phyloP scores from a whole-genome alignment of 2,888 invertebrate species.

The Lamproptera curius region DNA sequence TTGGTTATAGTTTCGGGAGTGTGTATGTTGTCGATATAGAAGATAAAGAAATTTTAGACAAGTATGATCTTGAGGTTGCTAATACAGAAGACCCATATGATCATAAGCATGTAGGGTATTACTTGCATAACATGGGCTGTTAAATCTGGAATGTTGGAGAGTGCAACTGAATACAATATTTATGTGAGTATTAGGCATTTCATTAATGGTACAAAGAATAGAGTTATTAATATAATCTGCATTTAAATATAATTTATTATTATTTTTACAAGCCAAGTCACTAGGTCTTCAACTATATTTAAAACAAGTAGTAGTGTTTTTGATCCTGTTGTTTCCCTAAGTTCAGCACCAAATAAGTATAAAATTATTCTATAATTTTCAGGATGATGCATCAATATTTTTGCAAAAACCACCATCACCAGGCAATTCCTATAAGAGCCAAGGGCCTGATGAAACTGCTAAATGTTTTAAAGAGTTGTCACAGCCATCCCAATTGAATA shows the following conservation, averaged over 20 bases:
- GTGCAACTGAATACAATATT: conserved; percentile 61
- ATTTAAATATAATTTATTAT: no score
- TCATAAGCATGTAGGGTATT: conserved; percentile 78
- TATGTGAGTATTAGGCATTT: conserved; percentile 69
- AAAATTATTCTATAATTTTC: no score
- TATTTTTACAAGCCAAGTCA: no score
- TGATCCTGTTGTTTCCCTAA: no score
- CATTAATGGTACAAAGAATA: no score
- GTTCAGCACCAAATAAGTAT: no score
- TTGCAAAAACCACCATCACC: conserved; percentile 76
- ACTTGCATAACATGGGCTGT: conserved; percentile 87
- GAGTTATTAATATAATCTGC: no score
- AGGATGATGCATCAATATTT: conserved; percentile 75
- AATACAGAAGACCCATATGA: conserved; percentile 64
- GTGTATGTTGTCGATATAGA: conserved; percentile 90
- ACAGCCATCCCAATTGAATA: conserved; percentile 81
- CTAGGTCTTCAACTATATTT: no score
- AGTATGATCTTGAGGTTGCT: conserved; percentile 65
- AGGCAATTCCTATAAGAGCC: conserved; percentile 73
- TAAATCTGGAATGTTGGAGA: conserved; percentile 59
- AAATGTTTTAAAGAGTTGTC: conserved; percentile 79
- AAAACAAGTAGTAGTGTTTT: no score
- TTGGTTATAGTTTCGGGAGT: conserved; percentile 84
- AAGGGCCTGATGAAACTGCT: conserved; percentile 73
- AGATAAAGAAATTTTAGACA: conserved; percentile 88